phyloP scores from a whole-genome alignment of 2,113 vertebrate species.

The Triplophysa dalaica region DNA sequence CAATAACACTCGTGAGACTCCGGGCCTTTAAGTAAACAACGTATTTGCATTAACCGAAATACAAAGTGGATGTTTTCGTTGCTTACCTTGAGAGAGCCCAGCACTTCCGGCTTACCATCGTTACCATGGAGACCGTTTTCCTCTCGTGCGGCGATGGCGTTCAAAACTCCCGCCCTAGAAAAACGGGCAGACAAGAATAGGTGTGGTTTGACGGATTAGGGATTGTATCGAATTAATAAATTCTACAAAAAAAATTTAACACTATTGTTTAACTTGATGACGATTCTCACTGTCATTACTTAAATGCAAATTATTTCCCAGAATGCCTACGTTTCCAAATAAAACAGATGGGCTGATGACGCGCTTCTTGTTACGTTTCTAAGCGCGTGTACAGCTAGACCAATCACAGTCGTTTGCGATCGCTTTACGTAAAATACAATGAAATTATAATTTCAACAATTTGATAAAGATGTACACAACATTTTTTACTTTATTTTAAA shows the following conservation, averaged over 20 bases:
- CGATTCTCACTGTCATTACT: no score
- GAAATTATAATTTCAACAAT: not conserved
- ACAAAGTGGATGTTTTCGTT: not conserved
- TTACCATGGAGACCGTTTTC: slow-evolving; percentile 14
- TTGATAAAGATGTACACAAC: not conserved
- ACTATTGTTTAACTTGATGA: no score
- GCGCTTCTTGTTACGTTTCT: not conserved
- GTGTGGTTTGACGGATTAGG: no score
- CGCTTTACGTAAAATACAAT: no score
- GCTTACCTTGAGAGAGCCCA: not conserved
- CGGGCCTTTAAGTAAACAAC: no score
- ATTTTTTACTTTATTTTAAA: no score
- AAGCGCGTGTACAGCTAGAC: not conserved
- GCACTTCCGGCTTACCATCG: slow-evolving; percentile 14
- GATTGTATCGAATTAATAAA: no score
- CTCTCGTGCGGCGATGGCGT: not conserved
- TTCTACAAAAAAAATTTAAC: no score
- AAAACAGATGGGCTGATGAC: not conserved
- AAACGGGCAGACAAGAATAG: not conserved
- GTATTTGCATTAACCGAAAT: not conserved
- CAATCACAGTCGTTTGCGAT: not conserved
- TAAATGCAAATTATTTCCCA: not conserved
- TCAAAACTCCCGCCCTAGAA: slow-evolving; percentile 6
- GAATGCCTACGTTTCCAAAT: not conserved
- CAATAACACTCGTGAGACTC: no score